phyloP scores from a whole-genome alignment of 2,797 vertebrate genomes.

The Mormyrus hasselquistii region DNA sequence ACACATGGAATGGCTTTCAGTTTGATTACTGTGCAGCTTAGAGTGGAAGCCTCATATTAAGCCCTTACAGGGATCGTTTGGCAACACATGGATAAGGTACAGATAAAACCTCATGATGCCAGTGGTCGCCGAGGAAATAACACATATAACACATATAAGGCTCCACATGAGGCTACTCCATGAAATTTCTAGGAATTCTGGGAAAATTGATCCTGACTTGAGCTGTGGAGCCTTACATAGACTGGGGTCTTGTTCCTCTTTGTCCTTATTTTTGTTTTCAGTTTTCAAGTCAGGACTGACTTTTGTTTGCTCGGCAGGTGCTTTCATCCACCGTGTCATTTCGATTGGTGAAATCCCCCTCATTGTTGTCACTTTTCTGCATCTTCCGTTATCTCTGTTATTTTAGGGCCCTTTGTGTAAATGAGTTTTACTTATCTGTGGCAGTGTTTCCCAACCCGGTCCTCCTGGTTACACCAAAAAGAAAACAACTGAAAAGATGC shows the following conservation, averaged over 20 bases:
- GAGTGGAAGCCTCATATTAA: constrained; percentile 60
- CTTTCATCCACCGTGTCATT: neutral
- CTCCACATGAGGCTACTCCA: neutral
- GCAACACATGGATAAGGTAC: constrained; percentile 48
- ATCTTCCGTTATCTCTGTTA: neutral
- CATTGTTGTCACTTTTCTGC: neutral
- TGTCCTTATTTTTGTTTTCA: neutral
- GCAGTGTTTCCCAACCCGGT: neutral
- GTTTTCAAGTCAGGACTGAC: neutral
- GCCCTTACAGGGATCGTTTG: constrained; percentile 45
- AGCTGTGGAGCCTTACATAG: neutral
- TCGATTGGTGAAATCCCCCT: neutral
- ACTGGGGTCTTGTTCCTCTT: neutral
- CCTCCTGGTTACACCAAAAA: neutral
- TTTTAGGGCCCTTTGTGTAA: neutral
- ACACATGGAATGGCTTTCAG: constrained; percentile 51
- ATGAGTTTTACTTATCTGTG: neutral
- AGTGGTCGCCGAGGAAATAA: constrained; percentile 26
- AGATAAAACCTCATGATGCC: constrained; percentile 36
- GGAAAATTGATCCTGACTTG: neutral
- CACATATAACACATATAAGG: neutral
- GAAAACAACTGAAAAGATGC: neutral
- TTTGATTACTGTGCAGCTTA: constrained; percentile 54
- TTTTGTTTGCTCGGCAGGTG: neutral
- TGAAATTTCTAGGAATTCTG: neutral